Percentiles rank a stretch among this genome's conserved stretches.
These are phyloP conservation scores for Phalacrocorax carbo DNA, from an alignment of 2,113 vertebrate species.

Conservation along the genomic window DNA sequence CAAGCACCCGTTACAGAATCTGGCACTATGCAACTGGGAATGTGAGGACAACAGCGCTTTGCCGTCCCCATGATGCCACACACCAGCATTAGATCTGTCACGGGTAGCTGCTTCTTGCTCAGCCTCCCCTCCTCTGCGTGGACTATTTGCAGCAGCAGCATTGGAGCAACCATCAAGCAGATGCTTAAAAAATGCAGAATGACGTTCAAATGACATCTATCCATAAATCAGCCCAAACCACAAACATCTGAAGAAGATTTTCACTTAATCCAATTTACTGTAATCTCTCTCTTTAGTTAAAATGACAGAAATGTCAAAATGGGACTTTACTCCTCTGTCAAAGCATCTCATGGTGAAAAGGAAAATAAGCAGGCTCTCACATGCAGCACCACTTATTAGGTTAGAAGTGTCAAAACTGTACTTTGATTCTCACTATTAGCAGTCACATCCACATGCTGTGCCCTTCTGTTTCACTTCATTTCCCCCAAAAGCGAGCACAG, in stretches of 20 bases:
- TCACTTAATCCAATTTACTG: constrained; percentile 71
- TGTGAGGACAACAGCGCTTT: neutral
- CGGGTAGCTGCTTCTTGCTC: constrained; percentile 34
- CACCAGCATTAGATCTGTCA: neutral
- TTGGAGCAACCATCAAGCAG: constrained; percentile 55
- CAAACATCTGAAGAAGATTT: constrained; percentile 70
- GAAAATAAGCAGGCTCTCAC: constrained; percentile 64
- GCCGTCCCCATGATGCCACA: neutral
- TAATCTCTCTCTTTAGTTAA: constrained; percentile 69
- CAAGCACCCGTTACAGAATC: neutral
- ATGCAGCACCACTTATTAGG: constrained; percentile 53
- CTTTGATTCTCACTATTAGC: constrained; percentile 57
- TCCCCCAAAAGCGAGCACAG: constrained; percentile 5
- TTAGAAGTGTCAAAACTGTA: constrained; percentile 68
- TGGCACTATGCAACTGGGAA: neutral
- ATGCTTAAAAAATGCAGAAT: constrained; percentile 63
- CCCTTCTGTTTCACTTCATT: constrained; percentile 56
- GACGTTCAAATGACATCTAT: constrained; percentile 68
- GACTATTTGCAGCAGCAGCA: constrained; percentile 47
- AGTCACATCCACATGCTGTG: constrained; percentile 54
- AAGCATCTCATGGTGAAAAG: constrained; percentile 60
- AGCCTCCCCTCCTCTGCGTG: neutral
- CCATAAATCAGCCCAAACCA: constrained; percentile 69
- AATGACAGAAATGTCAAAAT: constrained; percentile 69
- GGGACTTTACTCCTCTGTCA: constrained; percentile 68